Evolutionary conservation across 2,888 invertebrate species (phyloP), one percentile per base, ranked within the genome.

Genomic region (Branchellion lobata): DNA sequence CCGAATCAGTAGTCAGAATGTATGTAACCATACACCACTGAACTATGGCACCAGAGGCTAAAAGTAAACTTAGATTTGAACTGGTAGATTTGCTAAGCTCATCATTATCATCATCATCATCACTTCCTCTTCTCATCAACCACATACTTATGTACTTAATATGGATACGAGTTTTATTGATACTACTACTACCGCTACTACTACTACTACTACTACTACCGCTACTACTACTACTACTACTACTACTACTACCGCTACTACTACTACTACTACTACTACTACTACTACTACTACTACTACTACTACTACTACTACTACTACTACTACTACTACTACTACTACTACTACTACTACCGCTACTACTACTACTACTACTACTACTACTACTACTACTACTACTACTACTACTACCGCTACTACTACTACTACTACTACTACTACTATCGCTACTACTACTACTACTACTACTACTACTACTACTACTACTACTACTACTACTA

Each of bases 141-240:
- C 72, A 18, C 34, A 24, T 14, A 33, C 34, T 14, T 36, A 31
- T 14, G 18, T 72, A 34, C 33, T 27, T 24, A 72, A 14, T 11
- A 1, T 72, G 83, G 24, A 83, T 84, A 47, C 83, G 84, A 0
- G 82, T 84, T 1, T 82, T 83, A 1, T 51, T 80, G 31, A 76
- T 80, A 0, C 40, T 31, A 5, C 82, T 75, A 34, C 82, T 83
- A 1, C 82, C 82, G 1, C 65, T 81, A 24, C 76, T 79, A 0
- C 75, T 77, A 2, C 82, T 82, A 1, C 83, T 82, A 2, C 82
- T 81, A 21, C 74, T 78, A 11, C 80, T 79, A 27, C 77, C 82
- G 34, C 77, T 84, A 2, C 83, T 81, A 11, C 81, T 0, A 86
- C 88, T 14, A 86, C 87, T 0, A 85, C 87, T 18, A 51, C 51